A percentile compares a stretch with the other conserved stretches of the same genome.
phyloP scores from a whole-genome alignment of 2,888 invertebrate genomes.

The Carterocephalus palaemon region DNA sequence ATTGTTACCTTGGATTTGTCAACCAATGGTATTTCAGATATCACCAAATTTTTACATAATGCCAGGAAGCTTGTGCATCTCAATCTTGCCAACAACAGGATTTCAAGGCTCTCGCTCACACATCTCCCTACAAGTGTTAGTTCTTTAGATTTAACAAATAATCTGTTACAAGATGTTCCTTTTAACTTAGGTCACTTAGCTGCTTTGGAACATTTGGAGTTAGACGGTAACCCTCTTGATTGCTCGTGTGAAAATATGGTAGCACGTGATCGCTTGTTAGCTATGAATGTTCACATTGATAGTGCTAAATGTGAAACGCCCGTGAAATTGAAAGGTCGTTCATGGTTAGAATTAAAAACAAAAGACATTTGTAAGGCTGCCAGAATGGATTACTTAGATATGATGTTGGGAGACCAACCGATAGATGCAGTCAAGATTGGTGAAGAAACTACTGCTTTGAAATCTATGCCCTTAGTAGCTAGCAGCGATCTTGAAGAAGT shows the following conservation, averaged over 20 bases:
- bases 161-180: slow-evolving; percentile 80
- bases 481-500: slow-evolving; percentile 65
- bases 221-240: slow-evolving; percentile 83
- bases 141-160: slow-evolving; percentile 81
- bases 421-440: slow-evolving; percentile 59
- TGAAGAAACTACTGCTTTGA: slow-evolving; percentile 58
- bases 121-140: slow-evolving; percentile 80
- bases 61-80: slow-evolving; percentile 79
- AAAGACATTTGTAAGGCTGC: slow-evolving; percentile 73
- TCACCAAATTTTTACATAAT: slow-evolving; percentile 78
- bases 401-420: slow-evolving; percentile 83
- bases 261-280: slow-evolving; percentile 79
- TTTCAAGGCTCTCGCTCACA: slow-evolving; percentile 72
- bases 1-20: slow-evolving; percentile 82
- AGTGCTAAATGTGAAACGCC: slow-evolving; percentile 79
- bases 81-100: slow-evolving; percentile 80
- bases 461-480: slow-evolving; percentile 58
- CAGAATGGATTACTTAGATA: slow-evolving; percentile 67
- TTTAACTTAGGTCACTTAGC: slow-evolving; percentile 76
- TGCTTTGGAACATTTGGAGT: slow-evolving; percentile 80
- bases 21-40: slow-evolving; percentile 77
- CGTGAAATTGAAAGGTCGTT: slow-evolving; percentile 63
- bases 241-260: slow-evolving; percentile 85
- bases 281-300: slow-evolving; percentile 76
- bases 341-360: slow-evolving; percentile 79